Conservation (phyloP, 2,113 vertebrate genomes). For the Gobiocypris rarus region DNA sequence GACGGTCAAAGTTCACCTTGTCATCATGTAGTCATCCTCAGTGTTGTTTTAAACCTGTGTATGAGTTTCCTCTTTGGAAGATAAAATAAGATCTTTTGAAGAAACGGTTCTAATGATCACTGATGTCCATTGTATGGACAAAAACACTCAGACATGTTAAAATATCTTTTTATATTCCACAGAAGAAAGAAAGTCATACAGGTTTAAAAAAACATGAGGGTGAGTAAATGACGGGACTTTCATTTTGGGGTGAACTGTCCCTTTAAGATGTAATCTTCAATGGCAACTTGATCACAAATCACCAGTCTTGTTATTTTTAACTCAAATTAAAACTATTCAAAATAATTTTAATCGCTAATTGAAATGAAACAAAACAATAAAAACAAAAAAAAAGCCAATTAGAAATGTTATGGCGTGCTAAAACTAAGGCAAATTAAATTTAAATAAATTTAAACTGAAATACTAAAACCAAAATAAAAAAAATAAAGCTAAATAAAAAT, state of each 20-base stretch:
- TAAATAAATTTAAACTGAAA: too few species aligned
- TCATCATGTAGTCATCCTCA: neutral
- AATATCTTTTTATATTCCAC: too few species aligned
- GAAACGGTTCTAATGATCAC: neutral
- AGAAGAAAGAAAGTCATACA: neutral
- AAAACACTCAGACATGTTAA: too few species aligned
- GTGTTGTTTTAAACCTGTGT: neutral
- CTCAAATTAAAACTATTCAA: neutral
- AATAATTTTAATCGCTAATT: neutral
- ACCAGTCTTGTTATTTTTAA: neutral
- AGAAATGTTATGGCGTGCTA: too few species aligned
- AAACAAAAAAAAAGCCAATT: too few species aligned
- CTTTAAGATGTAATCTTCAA: neutral
- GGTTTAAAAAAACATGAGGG: neutral
- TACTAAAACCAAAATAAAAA: neutral
- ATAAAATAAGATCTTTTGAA: neutral
- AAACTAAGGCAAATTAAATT: too few species aligned
- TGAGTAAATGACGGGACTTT: neutral
- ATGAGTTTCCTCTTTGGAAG: neutral
- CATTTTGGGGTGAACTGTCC: neutral
- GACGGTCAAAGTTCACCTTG: neutral
- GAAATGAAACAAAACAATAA: neutral
- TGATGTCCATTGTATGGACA: too few species aligned
- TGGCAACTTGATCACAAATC: neutral
- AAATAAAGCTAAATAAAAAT: neutral